These are phyloP conservation scores for Cladopsammia gracilis DNA, from an alignment of 64 coral and sea anemone genomes.

Conservation along the genomic window DNA sequence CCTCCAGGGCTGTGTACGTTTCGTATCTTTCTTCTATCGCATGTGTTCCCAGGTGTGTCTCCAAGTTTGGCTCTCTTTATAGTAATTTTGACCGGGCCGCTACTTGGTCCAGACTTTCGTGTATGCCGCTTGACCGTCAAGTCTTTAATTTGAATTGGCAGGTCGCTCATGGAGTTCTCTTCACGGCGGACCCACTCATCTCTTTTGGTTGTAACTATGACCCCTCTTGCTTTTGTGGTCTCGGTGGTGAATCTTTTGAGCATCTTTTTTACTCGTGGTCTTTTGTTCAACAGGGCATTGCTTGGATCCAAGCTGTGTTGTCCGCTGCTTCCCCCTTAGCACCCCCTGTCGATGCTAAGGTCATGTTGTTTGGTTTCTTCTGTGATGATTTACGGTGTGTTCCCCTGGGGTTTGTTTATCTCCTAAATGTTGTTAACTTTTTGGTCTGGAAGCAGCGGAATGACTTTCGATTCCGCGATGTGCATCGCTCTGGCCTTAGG, in stretches of 20 bases:
- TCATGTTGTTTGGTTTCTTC: background rate
- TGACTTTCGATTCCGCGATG: background rate
- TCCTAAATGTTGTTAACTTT: background rate
- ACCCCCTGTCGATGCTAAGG: no score
- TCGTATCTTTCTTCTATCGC: no score
- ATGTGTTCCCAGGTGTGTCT: background rate
- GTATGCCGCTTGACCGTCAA: background rate
- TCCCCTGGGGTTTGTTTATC: background rate
- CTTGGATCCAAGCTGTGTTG: background rate
- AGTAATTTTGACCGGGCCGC: background rate
- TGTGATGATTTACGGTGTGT: background rate
- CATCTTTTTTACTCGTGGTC: background rate
- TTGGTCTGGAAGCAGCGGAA: background rate
- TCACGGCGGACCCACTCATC: background rate
- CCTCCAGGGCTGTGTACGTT: no score
- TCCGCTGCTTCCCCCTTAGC: background rate
- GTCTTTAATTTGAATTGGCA: slow-evolving; percentile 25
- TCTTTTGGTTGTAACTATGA: background rate
- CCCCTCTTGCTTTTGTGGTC: background rate
- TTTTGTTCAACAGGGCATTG: background rate
- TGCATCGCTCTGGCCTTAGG: background rate
- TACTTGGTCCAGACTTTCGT: background rate
- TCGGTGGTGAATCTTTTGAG: background rate
- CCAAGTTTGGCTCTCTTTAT: slow-evolving; percentile 5
- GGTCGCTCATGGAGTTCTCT: background rate